Conservation (phyloP, 2,113 vertebrate species). For the Tinamus guttatus region DNA sequence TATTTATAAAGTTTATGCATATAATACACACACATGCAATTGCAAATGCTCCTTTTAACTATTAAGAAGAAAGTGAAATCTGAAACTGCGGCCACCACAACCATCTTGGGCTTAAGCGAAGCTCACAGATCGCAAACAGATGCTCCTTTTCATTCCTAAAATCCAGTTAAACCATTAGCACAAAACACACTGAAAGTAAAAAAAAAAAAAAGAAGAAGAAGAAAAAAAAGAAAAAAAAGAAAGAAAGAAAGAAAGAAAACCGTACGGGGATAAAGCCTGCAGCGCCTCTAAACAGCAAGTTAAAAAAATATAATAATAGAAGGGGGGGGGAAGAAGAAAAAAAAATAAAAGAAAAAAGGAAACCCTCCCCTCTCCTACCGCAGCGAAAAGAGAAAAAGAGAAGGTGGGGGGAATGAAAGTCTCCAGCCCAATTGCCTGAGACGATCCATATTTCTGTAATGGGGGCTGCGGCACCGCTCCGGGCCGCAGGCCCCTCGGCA, state of each 20-base stretch:
- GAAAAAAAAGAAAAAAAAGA: too few species aligned
- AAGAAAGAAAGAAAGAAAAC: too few species aligned
- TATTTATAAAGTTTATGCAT: constrained; percentile 31
- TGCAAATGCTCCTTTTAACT: constrained; percentile 51
- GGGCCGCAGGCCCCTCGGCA: neutral
- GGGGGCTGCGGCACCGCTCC: neutral
- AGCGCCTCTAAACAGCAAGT: neutral
- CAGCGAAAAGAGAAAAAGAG: neutral
- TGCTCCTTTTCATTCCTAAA: constrained; percentile 42
- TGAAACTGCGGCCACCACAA: constrained; percentile 65
- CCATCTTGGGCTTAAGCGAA: constrained; percentile 56
- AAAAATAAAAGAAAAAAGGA: fast-evolving
- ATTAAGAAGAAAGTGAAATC: constrained; percentile 69
- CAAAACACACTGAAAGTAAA: constrained; percentile 35
- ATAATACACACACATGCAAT: constrained; percentile 18
- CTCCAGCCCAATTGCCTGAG: neutral
- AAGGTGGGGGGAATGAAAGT: neutral
- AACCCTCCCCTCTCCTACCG: neutral
- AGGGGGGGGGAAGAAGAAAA: fast-evolving
- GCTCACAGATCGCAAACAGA: constrained; percentile 57
- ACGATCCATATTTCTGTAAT: neutral
- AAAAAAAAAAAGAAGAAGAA: too few species aligned
- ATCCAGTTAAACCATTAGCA: constrained; percentile 49
- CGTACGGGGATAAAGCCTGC: neutral
- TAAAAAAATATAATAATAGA: neutral